Evolutionary conservation across 1,140 invertebrate species (phyloP).

Genomic region (Sipha flava): DNA sequence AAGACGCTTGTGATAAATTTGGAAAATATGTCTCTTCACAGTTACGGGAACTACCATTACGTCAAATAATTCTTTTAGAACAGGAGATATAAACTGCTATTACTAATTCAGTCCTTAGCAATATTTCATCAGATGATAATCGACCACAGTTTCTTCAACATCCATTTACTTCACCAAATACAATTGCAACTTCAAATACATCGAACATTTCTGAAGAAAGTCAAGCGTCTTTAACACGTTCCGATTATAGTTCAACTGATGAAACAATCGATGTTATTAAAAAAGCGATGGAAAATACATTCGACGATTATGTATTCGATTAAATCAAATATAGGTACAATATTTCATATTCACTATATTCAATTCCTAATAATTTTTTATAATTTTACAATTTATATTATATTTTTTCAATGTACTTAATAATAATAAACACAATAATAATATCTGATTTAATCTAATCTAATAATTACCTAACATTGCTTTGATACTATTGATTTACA

Average conservation of each 20-base stretch:
- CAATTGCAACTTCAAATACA: neutral
- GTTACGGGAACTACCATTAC: conserved; percentile 25
- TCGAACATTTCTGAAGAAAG: neutral
- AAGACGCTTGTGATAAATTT: neutral
- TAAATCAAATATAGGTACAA: neutral
- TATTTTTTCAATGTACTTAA: neutral
- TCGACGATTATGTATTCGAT: neutral
- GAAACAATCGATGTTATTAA: neutral
- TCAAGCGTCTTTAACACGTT: neutral
- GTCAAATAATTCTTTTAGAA: neutral
- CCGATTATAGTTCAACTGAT: neutral
- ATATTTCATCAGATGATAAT: neutral
- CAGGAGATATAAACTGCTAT: neutral
- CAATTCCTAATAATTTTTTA: neutral
- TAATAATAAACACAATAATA: neutral
- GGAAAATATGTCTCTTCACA: conserved; percentile 39
- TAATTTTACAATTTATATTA: neutral
- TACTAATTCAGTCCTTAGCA: neutral
- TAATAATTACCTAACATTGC: neutral
- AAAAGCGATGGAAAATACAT: neutral
- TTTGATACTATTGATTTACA: neutral
- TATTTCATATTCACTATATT: neutral
- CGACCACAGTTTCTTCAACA: neutral
- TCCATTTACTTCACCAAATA: neutral
- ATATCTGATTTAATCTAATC: neutral